Percentiles rank a stretch among this genome's conserved stretches.
These are phyloP conservation scores for Aphidius ervi DNA, from an alignment of 1,140 invertebrate species.

Conservation along the genomic window DNA sequence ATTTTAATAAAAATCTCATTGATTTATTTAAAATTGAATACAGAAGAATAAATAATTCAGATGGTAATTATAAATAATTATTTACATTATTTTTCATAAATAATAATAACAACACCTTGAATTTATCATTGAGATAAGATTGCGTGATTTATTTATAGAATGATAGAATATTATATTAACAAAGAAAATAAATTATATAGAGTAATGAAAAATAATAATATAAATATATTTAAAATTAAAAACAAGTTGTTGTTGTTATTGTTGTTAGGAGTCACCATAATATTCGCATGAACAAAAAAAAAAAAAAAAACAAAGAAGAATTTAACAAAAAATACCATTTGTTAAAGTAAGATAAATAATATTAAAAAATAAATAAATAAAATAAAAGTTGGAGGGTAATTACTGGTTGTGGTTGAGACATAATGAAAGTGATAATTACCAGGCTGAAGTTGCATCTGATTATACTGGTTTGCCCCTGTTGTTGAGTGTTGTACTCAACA, in stretches of 20 bases:
- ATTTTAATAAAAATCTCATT: conserved; percentile 78
- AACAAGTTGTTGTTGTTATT: background rate
- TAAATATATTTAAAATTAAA: background rate
- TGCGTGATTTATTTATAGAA: too few relatives aligned
- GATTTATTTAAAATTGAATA: conserved; percentile 79
- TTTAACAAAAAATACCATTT: conserved; percentile 1
- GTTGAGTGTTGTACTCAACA: conserved; percentile 6
- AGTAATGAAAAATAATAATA: too few relatives aligned
- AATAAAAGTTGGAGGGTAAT: conserved; percentile 20
- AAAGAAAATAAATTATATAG: too few relatives aligned
- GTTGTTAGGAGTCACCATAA: too few relatives aligned
- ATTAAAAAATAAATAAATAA: conserved; percentile 11
- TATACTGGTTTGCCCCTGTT: conserved; percentile 16
- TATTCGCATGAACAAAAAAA: too few relatives aligned
- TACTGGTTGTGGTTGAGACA: conserved; percentile 21
- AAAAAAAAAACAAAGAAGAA: background rate
- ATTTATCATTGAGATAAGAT: too few relatives aligned
- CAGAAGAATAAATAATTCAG: conserved; percentile 49
- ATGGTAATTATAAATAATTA: conserved; percentile 32
- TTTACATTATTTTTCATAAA: background rate
- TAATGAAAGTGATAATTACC: conserved; percentile 30
- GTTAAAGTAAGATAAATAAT: background rate
- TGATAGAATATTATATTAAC: too few relatives aligned
- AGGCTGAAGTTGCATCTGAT: conserved; percentile 22
- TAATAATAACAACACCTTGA: background rate